phyloP scores from a whole-genome alignment of 2,888 invertebrate genomes.

The Rhogogaster chlorosoma region DNA sequence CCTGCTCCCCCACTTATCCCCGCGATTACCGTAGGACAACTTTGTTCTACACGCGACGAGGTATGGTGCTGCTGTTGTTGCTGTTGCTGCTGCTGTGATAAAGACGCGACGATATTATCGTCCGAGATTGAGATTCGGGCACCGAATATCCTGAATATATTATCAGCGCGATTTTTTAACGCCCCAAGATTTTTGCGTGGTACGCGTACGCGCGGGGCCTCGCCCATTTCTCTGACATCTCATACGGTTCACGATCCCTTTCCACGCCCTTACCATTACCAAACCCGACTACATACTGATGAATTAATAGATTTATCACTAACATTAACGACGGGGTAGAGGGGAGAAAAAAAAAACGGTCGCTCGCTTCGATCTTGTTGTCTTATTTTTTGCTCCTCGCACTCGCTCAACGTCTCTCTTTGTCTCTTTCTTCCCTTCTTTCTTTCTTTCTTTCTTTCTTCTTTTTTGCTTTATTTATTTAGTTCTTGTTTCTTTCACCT shows the following conservation, averaged over 20 bases:
- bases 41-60: slow-evolving; percentile 5
- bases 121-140: slow-evolving; percentile 53
- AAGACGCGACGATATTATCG: background rate
- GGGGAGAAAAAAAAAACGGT: background rate
- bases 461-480: background rate
- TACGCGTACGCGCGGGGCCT: slow-evolving; percentile 63
- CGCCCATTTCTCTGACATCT: slow-evolving; percentile 66
- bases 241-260: slow-evolving; percentile 28
- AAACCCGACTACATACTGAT: background rate
- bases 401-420: background rate
- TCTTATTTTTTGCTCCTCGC: background rate
- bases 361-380: background rate
- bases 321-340: background rate
- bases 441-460: background rate
- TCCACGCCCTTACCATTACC: background rate
- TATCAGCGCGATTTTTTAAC: slow-evolving; percentile 55
- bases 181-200: slow-evolving; percentile 58
- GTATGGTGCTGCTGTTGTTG: background rate
- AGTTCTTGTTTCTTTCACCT: background rate
- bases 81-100: background rate
- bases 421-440: background rate
- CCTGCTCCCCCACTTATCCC: background rate
- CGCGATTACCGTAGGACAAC: background rate
- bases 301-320: slow-evolving; percentile 1
- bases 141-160: slow-evolving; percentile 59